Conservation (phyloP, 2,888 invertebrate species). For the Drosophila bunnanda region DNA sequence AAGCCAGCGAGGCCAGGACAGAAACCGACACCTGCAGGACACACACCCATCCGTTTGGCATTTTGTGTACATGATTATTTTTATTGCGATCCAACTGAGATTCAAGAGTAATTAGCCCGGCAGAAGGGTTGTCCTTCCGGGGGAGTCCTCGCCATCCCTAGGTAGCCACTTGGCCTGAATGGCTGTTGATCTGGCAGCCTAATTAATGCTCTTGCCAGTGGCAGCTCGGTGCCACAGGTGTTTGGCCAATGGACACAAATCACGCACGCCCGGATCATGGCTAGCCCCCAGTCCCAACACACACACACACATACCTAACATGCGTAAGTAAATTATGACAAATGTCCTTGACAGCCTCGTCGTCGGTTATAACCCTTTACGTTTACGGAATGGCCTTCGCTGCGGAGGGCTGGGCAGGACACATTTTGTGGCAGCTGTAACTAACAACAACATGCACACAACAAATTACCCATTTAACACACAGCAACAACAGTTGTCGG, state of each 20-base stretch:
- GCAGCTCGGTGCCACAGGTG: constrained; percentile 84
- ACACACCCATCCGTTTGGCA: neutral
- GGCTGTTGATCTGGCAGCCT: constrained; percentile 46
- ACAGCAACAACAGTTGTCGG: constrained; percentile 35
- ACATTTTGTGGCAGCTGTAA: constrained; percentile 74
- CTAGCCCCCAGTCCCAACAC: constrained; percentile 5
- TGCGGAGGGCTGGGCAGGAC: constrained; percentile 4
- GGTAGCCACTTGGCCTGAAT: constrained; percentile 5
- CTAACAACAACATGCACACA: constrained; percentile 75
- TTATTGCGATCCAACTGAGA: constrained; percentile 52
- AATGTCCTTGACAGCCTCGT: constrained; percentile 76
- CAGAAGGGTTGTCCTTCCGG: constrained; percentile 4
- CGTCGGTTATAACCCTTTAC: constrained; percentile 64
- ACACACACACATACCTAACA: constrained; percentile 25
- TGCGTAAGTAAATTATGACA: constrained; percentile 77
- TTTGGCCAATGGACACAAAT: constrained; percentile 77
- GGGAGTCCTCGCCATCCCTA: neutral
- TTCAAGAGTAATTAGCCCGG: constrained; percentile 31
- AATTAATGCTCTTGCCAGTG: constrained; percentile 79
- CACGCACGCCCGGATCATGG: constrained; percentile 46
- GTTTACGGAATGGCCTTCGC: neutral
- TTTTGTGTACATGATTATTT: constrained; percentile 53
- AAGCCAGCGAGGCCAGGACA: constrained; percentile 37
- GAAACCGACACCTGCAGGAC: constrained; percentile 15
- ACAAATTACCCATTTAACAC: constrained; percentile 80